Percentiles rank a stretch among this genome's conserved stretches.
These are phyloP conservation scores for Glyphotaelius pellucidus DNA, from an alignment of 2,888 invertebrate species.

Conservation along the genomic window DNA sequence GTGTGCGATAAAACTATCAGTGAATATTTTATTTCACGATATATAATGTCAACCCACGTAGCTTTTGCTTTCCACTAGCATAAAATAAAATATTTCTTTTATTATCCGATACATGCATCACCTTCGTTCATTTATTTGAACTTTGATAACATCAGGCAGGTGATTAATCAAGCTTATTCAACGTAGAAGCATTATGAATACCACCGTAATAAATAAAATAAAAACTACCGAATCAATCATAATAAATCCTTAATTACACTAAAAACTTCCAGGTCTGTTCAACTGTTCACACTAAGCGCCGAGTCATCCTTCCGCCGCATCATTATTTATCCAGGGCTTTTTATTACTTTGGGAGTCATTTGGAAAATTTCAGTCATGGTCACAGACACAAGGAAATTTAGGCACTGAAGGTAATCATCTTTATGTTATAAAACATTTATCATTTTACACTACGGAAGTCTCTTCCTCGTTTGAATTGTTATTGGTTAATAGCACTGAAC, in stretches of 20 bases:
- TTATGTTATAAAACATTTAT: not conserved
- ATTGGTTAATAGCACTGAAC: not conserved
- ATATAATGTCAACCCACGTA: not conserved
- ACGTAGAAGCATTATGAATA: not conserved
- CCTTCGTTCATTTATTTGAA: not conserved
- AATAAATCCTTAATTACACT: constrained; percentile 51
- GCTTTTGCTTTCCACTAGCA: not conserved
- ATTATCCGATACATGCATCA: constrained; percentile 3
- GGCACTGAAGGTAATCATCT: not conserved
- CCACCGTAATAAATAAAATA: not conserved
- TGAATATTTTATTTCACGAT: not conserved
- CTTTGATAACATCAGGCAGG: not conserved
- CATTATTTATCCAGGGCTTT: constrained; percentile 8
- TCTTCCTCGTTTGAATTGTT: not conserved
- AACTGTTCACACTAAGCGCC: constrained; percentile 17
- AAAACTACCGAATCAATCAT: constrained; percentile 52
- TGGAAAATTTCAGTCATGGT: constrained; percentile 39
- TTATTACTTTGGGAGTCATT: constrained; percentile 45
- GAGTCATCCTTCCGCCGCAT: constrained; percentile 50
- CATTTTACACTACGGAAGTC: not conserved
- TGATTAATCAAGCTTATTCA: not conserved
- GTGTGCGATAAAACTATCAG: not conserved
- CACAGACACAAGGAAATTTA: constrained; percentile 15
- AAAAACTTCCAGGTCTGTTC: constrained; percentile 19
- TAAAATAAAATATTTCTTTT: not conserved